Conservation (phyloP, 2,888 invertebrate species). For the Galeopsomyia nigrocyanea region DNA sequence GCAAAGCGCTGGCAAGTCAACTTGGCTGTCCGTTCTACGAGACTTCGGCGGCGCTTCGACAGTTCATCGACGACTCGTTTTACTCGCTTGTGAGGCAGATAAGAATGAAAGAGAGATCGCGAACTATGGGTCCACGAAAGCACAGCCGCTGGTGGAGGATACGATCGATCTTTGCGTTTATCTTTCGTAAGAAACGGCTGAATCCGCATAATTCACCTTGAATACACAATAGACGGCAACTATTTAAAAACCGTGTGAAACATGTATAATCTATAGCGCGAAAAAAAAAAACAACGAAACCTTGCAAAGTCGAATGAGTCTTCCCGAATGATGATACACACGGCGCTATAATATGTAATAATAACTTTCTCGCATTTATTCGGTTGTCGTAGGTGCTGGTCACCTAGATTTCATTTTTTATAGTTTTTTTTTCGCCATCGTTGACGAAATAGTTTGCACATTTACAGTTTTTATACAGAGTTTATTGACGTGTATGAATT, state of each 20-base stretch:
- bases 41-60: conserved; percentile 89
- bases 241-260: no score
- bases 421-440: neutral
- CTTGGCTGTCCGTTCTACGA: conserved; percentile 93
- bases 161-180: conserved; percentile 86
- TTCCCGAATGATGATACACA: conserved; percentile 29
- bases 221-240: neutral
- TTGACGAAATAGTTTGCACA: neutral
- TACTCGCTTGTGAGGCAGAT: conserved; percentile 91
- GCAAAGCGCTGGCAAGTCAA: conserved; percentile 84
- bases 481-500: no score
- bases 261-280: neutral
- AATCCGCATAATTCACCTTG: neutral
- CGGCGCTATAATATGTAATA: no score
- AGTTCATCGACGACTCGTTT: conserved; percentile 92
- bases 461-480: neutral
- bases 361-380: conserved; percentile 14
- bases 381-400: conserved; percentile 40
- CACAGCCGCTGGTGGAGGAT: conserved; percentile 87
- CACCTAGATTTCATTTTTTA: conserved; percentile 1
- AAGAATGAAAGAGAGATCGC: conserved; percentile 78
- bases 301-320: conserved; percentile 34
- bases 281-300: conserved; percentile 43
- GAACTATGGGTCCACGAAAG: conserved; percentile 71
- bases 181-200: conserved; percentile 75